Percentiles rank a stretch among this genome's conserved stretches.
Conservation (phyloP, 2,888 invertebrate genomes). For the Taphrorychus bicolor region DNA sequence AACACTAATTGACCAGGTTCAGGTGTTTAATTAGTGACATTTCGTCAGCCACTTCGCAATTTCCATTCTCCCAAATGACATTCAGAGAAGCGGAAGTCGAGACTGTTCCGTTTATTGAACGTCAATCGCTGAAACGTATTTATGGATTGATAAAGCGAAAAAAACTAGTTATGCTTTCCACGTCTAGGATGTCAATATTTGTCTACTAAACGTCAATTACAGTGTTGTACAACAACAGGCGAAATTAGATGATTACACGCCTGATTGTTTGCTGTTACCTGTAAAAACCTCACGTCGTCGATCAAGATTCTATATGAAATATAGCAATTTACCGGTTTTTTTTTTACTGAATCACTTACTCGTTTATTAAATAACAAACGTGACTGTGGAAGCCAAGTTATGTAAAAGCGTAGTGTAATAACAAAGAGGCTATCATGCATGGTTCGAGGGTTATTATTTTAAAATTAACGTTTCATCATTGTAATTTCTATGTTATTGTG, state of each 20-base stretch:
- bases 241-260: not conserved
- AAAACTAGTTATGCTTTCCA: not conserved
- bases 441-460: conserved; percentile 4
- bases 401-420: not conserved
- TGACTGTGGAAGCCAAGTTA: conserved; percentile 7
- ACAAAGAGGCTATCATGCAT: not conserved
- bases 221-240: not conserved
- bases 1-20: too few relatives aligned
- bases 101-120: conserved; percentile 23
- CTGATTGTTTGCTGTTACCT: not conserved
- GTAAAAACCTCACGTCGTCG: not conserved
- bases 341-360: not conserved
- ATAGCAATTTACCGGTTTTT: not conserved
- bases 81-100: conserved; percentile 17
- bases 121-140: conserved; percentile 10
- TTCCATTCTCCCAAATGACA: not conserved
- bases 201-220: not conserved
- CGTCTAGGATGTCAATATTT: not conserved
- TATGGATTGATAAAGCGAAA: not conserved
- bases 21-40: not conserved
- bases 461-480: conserved; percentile 2
- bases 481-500: not conserved
- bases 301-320: not conserved
- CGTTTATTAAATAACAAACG: conserved; percentile 5
- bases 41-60: conserved; percentile 7